Evolutionary conservation across 2,113 vertebrate genomes (phyloP), one percentile per base, ranked within the genome.

Genomic region (Todiramphus chloris): DNA sequence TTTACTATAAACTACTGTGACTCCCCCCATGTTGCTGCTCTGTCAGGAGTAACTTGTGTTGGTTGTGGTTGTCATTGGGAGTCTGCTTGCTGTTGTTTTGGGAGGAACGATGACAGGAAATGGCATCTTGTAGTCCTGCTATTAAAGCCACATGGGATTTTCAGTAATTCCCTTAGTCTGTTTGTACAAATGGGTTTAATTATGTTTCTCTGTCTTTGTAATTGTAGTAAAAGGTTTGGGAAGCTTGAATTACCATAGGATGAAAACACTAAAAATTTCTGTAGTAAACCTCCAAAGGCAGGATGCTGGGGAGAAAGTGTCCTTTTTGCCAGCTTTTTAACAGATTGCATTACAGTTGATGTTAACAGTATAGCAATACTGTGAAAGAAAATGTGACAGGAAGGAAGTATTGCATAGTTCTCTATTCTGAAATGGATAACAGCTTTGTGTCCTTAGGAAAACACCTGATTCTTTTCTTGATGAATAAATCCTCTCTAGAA

Each of bases 321-420:
- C 27, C 8, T 4, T 77, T 43, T 43, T 90, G 76, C 59, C 60
- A 87, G 44, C 5, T 3, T 78, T 89, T 59, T 93, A 78, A 41
- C 10, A 53, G 73, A 84, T 13, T 73, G 58, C 77, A 68, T 66
- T 91, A 66, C 31, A 83, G 63, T 35, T 86, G 37, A 44, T 87
- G 63, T 24, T 74, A 28, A 20, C 0, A 1, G 62, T 96, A 84
- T 96, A 9, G 87, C 93, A 96, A 76, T 44, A 17, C 62, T 58
- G 25, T 78, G 55, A 84, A 92, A 33, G 86, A 83, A 72, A 73
- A 90, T 56, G 20, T 67, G 60, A 51, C 1, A 0, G 80, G 86
- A 94, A 94, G 89, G 86, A 96, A 93, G 27, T 66, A 62, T 89
- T 96, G 91, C 91, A 13, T 13, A 60, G 53, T 83, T 87, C 70